Conservation (phyloP, 30 jellyfish, hydroid and myxozoan species). For the Hydractinia echinata region DNA sequence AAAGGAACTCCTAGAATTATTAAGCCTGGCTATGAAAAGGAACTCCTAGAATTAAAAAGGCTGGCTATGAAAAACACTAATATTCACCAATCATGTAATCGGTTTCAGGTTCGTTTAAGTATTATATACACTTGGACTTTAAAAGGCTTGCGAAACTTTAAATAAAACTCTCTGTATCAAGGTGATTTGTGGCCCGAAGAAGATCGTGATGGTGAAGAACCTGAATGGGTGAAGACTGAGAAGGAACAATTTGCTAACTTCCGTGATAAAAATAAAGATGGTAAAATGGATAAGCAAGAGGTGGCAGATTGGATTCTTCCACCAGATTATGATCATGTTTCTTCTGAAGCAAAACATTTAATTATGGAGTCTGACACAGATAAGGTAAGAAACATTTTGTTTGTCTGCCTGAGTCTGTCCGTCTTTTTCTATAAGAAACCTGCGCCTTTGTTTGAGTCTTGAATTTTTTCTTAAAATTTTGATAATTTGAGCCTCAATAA, state of each 20-base stretch:
- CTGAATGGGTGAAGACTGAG: slow-evolving; percentile 88
- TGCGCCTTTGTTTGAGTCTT: background rate
- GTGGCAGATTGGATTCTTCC: slow-evolving; percentile 89
- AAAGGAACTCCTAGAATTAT: too few relatives aligned
- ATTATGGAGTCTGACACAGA: slow-evolving; percentile 76
- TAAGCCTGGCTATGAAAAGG: too few relatives aligned
- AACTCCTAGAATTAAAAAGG: too few relatives aligned
- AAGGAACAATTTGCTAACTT: slow-evolving; percentile 70
- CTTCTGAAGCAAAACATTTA: slow-evolving; percentile 88
- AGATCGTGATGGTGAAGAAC: slow-evolving; percentile 84
- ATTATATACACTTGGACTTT: too few relatives aligned
- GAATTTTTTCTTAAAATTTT: too few relatives aligned
- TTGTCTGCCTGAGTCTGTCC: background rate
- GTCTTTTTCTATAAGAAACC: background rate
- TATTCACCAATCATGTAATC: too few relatives aligned
- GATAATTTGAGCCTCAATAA: too few relatives aligned
- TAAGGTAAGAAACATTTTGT: slow-evolving; percentile 41
- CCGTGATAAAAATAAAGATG: slow-evolving; percentile 90
- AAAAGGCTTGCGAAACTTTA: too few relatives aligned
- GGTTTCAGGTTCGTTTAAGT: too few relatives aligned
- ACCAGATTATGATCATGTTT: slow-evolving; percentile 86
- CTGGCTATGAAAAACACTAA: too few relatives aligned
- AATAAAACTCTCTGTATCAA: too few relatives aligned
- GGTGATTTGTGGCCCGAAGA: slow-evolving; percentile 95
- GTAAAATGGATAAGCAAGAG: slow-evolving; percentile 92